These are phyloP conservation scores for Dolichallabes microphthalmus DNA, from an alignment of 2,113 vertebrate species.

Conservation along the genomic window DNA sequence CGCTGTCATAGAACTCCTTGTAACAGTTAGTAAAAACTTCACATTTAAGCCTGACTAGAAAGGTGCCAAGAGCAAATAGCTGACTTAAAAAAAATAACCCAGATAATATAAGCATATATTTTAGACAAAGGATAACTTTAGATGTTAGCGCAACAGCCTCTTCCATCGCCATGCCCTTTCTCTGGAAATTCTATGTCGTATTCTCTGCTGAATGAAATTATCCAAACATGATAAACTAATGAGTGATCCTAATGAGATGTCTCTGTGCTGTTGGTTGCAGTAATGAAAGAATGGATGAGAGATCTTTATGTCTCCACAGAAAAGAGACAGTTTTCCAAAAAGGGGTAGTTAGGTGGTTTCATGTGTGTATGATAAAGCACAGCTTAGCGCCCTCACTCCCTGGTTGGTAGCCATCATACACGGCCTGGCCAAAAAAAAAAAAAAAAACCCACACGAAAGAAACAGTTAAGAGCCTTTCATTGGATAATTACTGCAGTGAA, in stretches of 20 bases:
- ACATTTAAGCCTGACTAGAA: too few relatives aligned
- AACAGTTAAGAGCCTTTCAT: too few relatives aligned
- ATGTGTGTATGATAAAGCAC: too few relatives aligned
- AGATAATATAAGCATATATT: neutral
- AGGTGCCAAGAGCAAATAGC: neutral
- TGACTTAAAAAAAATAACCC: neutral
- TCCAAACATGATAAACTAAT: neutral
- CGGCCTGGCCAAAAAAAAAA: too few relatives aligned
- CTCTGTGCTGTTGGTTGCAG: neutral
- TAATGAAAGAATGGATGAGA: neutral
- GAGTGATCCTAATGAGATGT: neutral
- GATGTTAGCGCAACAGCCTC: too few relatives aligned
- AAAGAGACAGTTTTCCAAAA: neutral
- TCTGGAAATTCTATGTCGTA: neutral
- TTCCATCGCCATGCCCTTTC: neutral
- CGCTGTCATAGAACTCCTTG: neutral
- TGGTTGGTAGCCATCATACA: too few relatives aligned
- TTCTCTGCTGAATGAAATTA: conserved; percentile 9
- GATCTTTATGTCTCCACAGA: neutral
- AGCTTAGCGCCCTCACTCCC: too few relatives aligned
- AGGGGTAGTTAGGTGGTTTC: too few relatives aligned
- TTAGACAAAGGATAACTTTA: neutral
- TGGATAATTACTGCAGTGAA: too few relatives aligned
- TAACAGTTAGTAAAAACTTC: neutral
- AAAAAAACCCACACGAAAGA: too few relatives aligned